Conservation (phyloP, 53 echinoderm and acorn worm genomes). For the Henricia sp. region DNA sequence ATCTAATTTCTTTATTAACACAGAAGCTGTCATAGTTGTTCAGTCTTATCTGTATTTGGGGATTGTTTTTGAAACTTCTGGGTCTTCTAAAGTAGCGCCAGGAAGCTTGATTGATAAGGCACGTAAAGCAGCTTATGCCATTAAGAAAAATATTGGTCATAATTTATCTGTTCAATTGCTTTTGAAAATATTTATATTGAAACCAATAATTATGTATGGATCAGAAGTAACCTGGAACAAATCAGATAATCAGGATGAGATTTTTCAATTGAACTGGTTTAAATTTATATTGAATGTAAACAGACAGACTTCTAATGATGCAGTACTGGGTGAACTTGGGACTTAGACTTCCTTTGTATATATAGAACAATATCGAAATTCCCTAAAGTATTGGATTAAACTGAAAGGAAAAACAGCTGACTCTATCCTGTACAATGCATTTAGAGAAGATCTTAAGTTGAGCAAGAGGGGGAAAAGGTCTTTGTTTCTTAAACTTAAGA, state of each 20-base stretch:
- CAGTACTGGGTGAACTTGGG: slow-evolving; percentile 29
- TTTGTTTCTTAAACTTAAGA: neutral
- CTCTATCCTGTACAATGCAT: neutral
- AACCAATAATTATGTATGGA: neutral
- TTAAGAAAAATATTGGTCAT: neutral
- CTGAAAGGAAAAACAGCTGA: neutral
- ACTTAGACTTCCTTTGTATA: slow-evolving; percentile 8
- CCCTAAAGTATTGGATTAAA: neutral
- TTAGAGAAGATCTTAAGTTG: neutral
- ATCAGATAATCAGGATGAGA: neutral
- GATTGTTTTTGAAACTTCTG: neutral
- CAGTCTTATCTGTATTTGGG: neutral
- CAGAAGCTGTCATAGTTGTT: neutral
- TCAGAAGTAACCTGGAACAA: slow-evolving; percentile 9
- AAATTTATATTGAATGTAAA: slow-evolving; percentile 16
- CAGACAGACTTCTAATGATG: slow-evolving; percentile 25
- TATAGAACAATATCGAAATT: neutral
- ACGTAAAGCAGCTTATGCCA: neutral
- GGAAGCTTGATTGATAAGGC: neutral
- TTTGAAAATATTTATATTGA: slow-evolving; percentile 14
- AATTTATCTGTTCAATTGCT: neutral
- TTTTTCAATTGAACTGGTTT: slow-evolving; percentile 4
- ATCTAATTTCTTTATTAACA: neutral
- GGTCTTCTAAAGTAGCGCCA: neutral
- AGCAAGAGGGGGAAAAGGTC: neutral